Base-by-base conservation (phyloP, 2,113 vertebrate genomes). In the Perccottus glenii region DNA sequence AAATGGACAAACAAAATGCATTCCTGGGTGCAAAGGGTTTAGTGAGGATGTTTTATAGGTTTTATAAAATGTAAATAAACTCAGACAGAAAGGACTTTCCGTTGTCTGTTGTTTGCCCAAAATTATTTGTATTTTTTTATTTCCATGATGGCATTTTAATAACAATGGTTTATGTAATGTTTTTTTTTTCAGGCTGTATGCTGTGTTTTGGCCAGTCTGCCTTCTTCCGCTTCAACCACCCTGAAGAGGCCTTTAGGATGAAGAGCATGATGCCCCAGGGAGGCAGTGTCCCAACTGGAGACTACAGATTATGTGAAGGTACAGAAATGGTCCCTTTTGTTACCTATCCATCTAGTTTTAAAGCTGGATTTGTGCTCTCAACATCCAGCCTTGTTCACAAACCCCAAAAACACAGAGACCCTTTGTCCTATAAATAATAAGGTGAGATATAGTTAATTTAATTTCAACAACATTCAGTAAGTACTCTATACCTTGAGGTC, bases 151-250 rank as follows among this genome's bases (percentile, higher is more conserved):
- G 12, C 4, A 11, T 70, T 14, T 9, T 5, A 66, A 73, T 7
- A 8, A 2, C n/a, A 16, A 3, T 16, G 1, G 12, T 48, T 14
- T 19, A 1, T 67, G 4, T 43, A 9, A 11, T 85, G 52, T 70
- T 36, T 78, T 80, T 12, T 70, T 36, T 78, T 80, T 12, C 86
- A 96, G 98, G 98, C 63, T 99, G 96, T 66, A 96, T 96, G 95
- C 93, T 99, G 91, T 97, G 98, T 93, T 93, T 99, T 73, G 98
- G 96, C 70, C 96, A 96, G 80, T 95, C 95, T 0, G 94, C 94
- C 49, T 97, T 96, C 83, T 95, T 99, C 61, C 95, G 96, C 75
- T 99, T 99, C 88, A 99, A 98, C 83, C 96, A 99, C 85, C 98
- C 98, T 0, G 96, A 96, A 0, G 97, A 99, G 82, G 98, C 98